phyloP scores from a whole-genome alignment of 2,113 vertebrate species.

The Tichodroma muraria region DNA sequence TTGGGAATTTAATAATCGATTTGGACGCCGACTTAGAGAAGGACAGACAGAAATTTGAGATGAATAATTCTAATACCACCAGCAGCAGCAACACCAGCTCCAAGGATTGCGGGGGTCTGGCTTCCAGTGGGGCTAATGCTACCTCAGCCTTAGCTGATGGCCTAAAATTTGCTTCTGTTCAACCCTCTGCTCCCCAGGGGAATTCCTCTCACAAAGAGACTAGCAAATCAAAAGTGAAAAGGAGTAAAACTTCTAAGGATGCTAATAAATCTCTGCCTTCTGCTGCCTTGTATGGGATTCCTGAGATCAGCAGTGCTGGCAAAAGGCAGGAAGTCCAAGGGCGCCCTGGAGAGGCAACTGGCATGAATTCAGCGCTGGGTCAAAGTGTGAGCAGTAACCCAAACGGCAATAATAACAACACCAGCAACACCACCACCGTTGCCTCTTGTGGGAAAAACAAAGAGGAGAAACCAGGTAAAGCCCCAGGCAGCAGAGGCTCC shows the following conservation, averaged over 20 bases:
- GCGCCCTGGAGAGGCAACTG: conserved; percentile 85
- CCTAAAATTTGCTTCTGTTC: conserved; percentile 86
- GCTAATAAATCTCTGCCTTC: conserved; percentile 84
- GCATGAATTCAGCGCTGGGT: conserved; percentile 84
- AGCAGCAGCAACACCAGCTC: conserved; percentile 71
- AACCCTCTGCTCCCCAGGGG: conserved; percentile 84
- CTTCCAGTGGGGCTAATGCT: conserved; percentile 76
- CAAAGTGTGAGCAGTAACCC: conserved; percentile 74
- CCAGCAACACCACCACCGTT: conserved; percentile 62
- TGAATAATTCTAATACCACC: conserved; percentile 85
- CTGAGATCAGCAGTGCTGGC: conserved; percentile 82
- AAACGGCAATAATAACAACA: conserved; percentile 68
- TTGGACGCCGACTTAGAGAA: conserved; percentile 93
- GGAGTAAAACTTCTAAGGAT: conserved; percentile 89
- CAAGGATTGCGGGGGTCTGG: conserved; percentile 84
- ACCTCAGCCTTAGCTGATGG: conserved; percentile 83
- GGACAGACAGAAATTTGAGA: conserved; percentile 92
- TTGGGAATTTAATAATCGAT: conserved; percentile 89
- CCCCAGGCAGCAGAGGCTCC: conserved; percentile 80
- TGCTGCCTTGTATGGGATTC: conserved; percentile 82
- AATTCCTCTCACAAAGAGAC: conserved; percentile 85
- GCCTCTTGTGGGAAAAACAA: conserved; percentile 85
- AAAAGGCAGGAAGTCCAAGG: conserved; percentile 90
- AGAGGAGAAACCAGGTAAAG: conserved; percentile 88
- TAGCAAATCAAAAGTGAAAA: conserved; percentile 91